Evolutionary conservation across 2,113 vertebrate species (phyloP).

Genomic region (Rissa tridactyla): DNA sequence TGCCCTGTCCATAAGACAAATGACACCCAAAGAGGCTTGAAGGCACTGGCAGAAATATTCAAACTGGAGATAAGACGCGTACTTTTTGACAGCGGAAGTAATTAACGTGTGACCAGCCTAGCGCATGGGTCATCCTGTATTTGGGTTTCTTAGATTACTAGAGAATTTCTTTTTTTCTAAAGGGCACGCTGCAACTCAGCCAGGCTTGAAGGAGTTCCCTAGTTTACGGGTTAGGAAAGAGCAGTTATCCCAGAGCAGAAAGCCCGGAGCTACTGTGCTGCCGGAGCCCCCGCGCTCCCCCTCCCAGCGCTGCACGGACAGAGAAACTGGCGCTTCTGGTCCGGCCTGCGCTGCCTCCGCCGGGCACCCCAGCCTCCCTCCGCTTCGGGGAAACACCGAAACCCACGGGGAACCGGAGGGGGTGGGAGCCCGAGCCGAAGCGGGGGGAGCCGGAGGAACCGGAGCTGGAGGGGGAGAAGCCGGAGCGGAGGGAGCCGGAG

Average conservation of each 20-base stretch:
- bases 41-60: neutral
- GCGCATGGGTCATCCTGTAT: neutral
- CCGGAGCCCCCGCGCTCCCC: neutral
- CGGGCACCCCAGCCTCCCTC: no score
- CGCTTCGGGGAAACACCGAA: no score
- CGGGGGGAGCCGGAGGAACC: neutral
- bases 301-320: accelerated
- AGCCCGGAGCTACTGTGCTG: neutral
- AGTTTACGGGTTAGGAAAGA: neutral
- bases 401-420: neutral
- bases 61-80: neutral
- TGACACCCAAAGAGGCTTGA: neutral
- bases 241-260: neutral
- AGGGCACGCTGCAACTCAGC: neutral
- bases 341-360: neutral
- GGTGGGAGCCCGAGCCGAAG: neutral
- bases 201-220: neutral
- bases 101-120: neutral
- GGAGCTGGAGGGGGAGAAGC: no score
- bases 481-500: no score
- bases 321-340: accelerated
- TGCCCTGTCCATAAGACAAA: neutral
- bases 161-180: neutral
- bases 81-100: neutral
- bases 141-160: neutral